Base-by-base conservation (phyloP, 1,140 invertebrate species). In the Drosophila hydei region DNA sequence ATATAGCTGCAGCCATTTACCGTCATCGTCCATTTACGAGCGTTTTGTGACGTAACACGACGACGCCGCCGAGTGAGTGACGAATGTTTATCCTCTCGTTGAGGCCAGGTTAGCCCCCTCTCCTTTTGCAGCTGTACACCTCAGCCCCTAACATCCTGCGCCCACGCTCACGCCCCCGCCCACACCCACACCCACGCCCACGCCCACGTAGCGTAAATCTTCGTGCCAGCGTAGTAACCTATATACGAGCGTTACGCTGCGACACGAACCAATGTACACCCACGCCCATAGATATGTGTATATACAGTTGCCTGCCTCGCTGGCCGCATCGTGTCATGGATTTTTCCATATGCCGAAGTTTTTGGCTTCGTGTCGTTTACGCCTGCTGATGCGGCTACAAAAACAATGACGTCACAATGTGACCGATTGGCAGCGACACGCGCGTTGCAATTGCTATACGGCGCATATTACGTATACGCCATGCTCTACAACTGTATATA, bases 151-250 rank as follows among this genome's bases (percentile, higher is more conserved):
- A n/a, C 25, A 4, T 3, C 5, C 27, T 9, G 5, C 27, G 7
- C 27, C n/a, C n/a, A n/a, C n/a, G n/a, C n/a, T n/a, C n/a, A n/a
- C n/a, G n/a, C 4, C 14, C 2, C 21, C 7, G 11, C 23, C 36
- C 0, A 3, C 9, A n/a, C 47, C 12, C 16, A 52, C n/a, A 16
- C 27, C 7, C 54, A 30, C 64, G 25, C 58, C 71, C 65, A 18
- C 75, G 33, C 65, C 74, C 71, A 75, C 79, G 36, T 88, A 87
- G 83, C 81, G 83, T 88, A 87, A 87, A 87, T 88, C 81, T 81
- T 88, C 81, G 78, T 77, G 59, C 45, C 23, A n/a, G 43, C 83
- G 79, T 88, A 88, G 83, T 88, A 88, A 88, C 83, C 83, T 88
- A 88, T 83, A 89, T 88, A 88, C 83, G 74, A 51, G 63, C 30